These are phyloP conservation scores for Lordiphosa mommai DNA, from an alignment of 1,140 invertebrate genomes.

Conservation along the genomic window DNA sequence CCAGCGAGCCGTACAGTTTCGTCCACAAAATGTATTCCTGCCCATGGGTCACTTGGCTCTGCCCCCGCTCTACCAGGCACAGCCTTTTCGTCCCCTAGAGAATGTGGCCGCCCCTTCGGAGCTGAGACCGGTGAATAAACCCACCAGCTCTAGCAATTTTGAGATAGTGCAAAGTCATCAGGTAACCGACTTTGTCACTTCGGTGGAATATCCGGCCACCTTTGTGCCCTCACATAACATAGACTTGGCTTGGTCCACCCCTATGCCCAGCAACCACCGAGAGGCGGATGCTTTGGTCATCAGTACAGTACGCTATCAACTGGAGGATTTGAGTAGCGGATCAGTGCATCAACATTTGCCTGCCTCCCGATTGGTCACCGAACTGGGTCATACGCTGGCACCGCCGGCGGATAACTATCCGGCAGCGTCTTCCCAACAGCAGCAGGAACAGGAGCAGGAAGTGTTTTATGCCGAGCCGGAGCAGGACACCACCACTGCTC, in stretches of 20 bases:
- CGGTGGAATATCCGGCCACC: constrained; percentile 84
- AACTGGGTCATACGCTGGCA: constrained; percentile 51
- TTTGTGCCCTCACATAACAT: constrained; percentile 84
- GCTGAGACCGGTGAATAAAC: constrained; percentile 38
- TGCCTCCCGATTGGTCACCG: constrained; percentile 66
- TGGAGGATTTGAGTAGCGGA: constrained; percentile 72
- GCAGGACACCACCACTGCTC: constrained; percentile 40
- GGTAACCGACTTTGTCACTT: constrained; percentile 83
- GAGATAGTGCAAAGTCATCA: constrained; percentile 83
- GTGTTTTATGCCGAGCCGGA: constrained; percentile 31
- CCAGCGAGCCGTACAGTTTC: constrained; percentile 67
- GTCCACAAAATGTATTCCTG: constrained; percentile 35
- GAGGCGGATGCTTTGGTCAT: constrained; percentile 17
- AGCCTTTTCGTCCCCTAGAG: constrained; percentile 80
- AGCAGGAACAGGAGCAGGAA: constrained; percentile 38
- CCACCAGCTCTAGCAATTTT: constrained; percentile 55
- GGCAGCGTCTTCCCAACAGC: constrained; percentile 62
- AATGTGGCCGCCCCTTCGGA: constrained; percentile 66
- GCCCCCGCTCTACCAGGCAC: constrained; percentile 82
- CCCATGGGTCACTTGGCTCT: constrained; percentile 81
- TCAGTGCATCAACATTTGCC: constrained; percentile 65
- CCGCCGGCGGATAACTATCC: constrained; percentile 80
- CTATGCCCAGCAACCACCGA: constrained; percentile 10
- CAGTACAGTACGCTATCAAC: constrained; percentile 57
- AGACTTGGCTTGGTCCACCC: constrained; percentile 72